phyloP scores from a whole-genome alignment of 2,113 vertebrate genomes.

The Hippocampus barbouri region DNA sequence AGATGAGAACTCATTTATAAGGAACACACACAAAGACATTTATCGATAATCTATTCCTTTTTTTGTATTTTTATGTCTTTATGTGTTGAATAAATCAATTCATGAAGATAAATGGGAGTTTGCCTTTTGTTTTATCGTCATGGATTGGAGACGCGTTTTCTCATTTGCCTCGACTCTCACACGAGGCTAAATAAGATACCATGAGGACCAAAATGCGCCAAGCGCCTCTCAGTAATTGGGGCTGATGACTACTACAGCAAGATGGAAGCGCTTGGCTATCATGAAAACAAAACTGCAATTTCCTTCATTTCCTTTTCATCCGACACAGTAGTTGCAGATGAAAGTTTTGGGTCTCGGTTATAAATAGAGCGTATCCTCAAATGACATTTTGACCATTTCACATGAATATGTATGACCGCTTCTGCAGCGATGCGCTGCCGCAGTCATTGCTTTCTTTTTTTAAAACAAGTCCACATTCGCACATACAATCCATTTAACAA shows the following conservation, averaged over 20 bases:
- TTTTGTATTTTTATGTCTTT: too few relatives aligned
- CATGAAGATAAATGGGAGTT: too few relatives aligned
- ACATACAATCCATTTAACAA: conserved; percentile 1
- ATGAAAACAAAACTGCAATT: background rate
- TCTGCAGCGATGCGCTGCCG: background rate
- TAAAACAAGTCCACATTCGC: background rate
- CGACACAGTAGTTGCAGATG: background rate
- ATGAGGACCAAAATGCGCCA: background rate
- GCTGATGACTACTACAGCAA: background rate
- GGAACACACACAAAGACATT: too few relatives aligned
- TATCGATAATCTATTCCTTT: too few relatives aligned
- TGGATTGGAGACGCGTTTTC: background rate
- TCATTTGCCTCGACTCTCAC: background rate
- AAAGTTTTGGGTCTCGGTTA: background rate
- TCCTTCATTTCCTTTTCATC: background rate
- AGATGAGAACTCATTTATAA: too few relatives aligned
- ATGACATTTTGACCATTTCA: conserved; percentile 19
- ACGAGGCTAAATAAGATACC: background rate
- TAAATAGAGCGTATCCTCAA: conserved; percentile 2
- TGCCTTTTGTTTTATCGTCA: too few relatives aligned
- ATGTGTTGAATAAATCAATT: too few relatives aligned
- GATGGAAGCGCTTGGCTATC: background rate
- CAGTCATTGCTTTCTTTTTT: background rate
- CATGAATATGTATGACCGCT: conserved; percentile 10
- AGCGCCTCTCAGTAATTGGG: background rate